These are phyloP conservation scores for Alaudala cheleensis DNA, from an alignment of 2,113 vertebrate genomes.

Conservation along the genomic window DNA sequence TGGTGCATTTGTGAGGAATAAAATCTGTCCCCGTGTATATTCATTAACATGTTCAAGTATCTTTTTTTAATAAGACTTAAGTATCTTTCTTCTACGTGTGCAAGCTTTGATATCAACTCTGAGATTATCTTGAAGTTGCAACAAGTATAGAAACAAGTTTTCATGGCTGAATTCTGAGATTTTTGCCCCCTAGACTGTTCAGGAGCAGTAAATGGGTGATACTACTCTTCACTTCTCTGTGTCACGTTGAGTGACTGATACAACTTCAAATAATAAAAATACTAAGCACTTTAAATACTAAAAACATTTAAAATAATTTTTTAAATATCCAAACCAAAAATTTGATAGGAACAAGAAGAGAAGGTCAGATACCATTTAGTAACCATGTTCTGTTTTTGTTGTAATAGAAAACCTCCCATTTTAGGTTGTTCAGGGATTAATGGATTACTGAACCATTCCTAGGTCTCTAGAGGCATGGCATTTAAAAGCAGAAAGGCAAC, in stretches of 20 bases:
- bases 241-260: neutral
- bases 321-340: neutral
- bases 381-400: neutral
- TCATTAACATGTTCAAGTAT: neutral
- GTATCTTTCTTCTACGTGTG: neutral
- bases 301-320: neutral
- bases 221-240: neutral
- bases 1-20: neutral
- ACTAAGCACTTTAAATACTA: neutral
- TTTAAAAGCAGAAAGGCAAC: neutral
- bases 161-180: neutral
- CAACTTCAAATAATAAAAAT: neutral
- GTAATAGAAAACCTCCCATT: neutral
- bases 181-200: neutral
- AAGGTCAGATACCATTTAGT: neutral
- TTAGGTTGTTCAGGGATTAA: neutral
- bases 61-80: neutral
- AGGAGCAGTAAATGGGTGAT: neutral
- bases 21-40: neutral
- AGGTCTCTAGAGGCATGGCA: neutral
- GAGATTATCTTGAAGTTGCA: neutral
- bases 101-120: neutral
- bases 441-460: neutral
- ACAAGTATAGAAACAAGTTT: neutral
- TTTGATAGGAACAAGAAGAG: neutral